Percentiles rank a stretch among this genome's conserved stretches.
Conservation (phyloP, 2,888 invertebrate genomes). For the Nephrocerus scutellatus region DNA sequence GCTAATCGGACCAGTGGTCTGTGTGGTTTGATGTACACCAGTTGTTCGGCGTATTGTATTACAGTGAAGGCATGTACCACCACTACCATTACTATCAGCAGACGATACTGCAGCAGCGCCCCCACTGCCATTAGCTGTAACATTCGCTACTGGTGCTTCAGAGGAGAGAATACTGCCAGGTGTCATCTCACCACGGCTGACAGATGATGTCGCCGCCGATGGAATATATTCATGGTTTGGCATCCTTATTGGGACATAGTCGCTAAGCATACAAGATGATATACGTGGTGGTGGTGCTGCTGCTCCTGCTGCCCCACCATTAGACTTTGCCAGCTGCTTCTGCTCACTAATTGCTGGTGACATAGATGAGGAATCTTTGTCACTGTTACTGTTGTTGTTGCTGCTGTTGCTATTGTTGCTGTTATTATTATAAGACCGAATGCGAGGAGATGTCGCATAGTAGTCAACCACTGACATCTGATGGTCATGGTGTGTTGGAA, state of each 20-base stretch:
- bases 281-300: too few species aligned
- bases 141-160: too few species aligned
- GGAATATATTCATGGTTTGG: too few species aligned
- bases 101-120: not conserved
- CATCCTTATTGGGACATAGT: too few species aligned
- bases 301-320: constrained; percentile 1
- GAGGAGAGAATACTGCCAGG: too few species aligned
- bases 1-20: constrained; percentile 48
- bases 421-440: constrained; percentile 19
- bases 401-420: constrained; percentile 4
- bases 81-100: constrained; percentile 1
- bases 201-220: too few species aligned
- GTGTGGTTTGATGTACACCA: constrained; percentile 48
- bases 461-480: constrained; percentile 25
- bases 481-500: constrained; percentile 21
- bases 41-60: constrained; percentile 45
- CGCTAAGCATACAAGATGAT: too few species aligned
- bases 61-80: constrained; percentile 43
- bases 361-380: constrained; percentile 9
- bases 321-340: not conserved
- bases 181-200: too few species aligned
- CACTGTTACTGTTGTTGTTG: constrained; percentile 8
- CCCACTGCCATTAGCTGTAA: not conserved
- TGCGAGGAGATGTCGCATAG: constrained; percentile 34
- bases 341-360: not conserved